Base-by-base conservation (phyloP, 2,797 vertebrate genomes). In the Iguana delicatissima region DNA sequence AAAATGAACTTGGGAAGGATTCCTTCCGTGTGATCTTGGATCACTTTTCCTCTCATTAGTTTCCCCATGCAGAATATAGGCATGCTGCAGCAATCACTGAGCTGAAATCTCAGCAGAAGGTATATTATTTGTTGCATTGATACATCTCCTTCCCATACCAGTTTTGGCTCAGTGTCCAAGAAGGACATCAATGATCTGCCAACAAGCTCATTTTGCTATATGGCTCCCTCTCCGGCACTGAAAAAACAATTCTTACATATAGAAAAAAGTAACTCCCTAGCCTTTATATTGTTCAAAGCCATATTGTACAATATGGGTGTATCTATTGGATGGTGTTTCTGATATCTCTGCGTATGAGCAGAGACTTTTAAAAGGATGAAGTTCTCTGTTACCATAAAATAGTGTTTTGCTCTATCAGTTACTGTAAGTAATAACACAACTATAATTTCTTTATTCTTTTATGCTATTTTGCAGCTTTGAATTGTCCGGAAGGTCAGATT, bases 401-500 rank as follows among this genome's bases (percentile, higher is more conserved):
- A 52, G n/a, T 8, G 35, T 86, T 18, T 6, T 50, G 38, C 42
- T 50, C 46, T 50, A 9, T 55, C 62, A 20, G 62, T 16, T 32
- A 64, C 1, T 32, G 9, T 22, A 46, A 62, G 2, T 42, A 76
- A 57, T 24, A 7, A 6, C 50, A 50, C 6, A 64, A 9, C 10
- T 38, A 62, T 13, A 18, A 3, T 52, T 12, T 4, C n/a, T 29
- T 80, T 81, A 3, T 1, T 72, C 38, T 92, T 1, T 3, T 35
- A 32, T 92, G 26, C 91, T 32, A 26, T 93, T 92, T 92, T 79
- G 81, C 96, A 99, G 99, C 97, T 0, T 94, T 99, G 96, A 93
- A 94, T 93, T 99, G 99, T 94, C 96, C 98, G 0, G 94, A 94
- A 32, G 98, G 96, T 89, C 98, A 98, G 95, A 96, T 98, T 84